Base-by-base conservation (phyloP, 2,797 vertebrate genomes). In the Poecile montanus region DNA sequence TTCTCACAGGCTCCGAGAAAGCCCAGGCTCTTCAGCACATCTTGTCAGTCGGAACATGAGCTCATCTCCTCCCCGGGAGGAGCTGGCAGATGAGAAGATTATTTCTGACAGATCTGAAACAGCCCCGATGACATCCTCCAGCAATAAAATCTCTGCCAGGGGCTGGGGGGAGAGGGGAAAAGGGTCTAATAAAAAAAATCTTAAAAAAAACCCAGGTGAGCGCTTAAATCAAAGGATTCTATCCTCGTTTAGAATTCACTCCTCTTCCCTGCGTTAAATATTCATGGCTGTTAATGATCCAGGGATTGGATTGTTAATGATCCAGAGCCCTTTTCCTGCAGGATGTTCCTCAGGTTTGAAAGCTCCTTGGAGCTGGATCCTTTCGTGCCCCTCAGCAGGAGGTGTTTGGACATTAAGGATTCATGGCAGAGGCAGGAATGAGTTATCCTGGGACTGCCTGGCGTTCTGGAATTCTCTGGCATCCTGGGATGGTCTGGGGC, bases 71-170 rank as follows among this genome's bases (percentile, higher is more conserved):
- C 95, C 95, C 93, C 50, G 85, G 53, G 96, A 95, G 93, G 89
- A 94, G 76, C 68, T 98, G 97, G 95, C 97, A 98, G 96, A 97
- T 97, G 78, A 96, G 96, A 95, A 97, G 95, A 98, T 98, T 96
- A 95, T 87, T 97, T 95, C 93, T 98, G 97, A 97, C 97, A 98
- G 97, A 97, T 97, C 95, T 94, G 97, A 97, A 97, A 94, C 95
- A 94, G 95, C 92, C 70, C 89, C 32, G 34, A 53, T 96, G 96
- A 96, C 95, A 97, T 87, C 67, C 92, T 95, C 91, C 63, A 73
- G 57, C 91, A 75, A 66, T 82, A 89, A 78, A 89, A 84, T 88
- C 63, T 87, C 71, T 74, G 89, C 54, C 72, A 85, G 56, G 77
- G 73, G 61, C 12, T 20, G 27, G n/a, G 36, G 11, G 3, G 17